Evolutionary conservation across 2,888 invertebrate species (phyloP).

Genomic region (Gibbula magus): DNA sequence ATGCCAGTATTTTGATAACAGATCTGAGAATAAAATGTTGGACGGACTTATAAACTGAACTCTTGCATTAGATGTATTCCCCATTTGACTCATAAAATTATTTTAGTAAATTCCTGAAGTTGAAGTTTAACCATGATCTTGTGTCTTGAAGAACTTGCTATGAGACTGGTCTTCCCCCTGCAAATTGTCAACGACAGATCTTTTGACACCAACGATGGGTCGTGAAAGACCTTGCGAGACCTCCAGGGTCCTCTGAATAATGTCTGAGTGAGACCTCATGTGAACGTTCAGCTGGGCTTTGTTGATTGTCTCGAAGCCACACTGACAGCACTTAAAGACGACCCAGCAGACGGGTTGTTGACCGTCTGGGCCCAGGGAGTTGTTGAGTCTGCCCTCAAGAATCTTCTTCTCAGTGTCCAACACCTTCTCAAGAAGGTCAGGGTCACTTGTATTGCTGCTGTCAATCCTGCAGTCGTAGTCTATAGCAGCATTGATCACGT

Average conservation of each 20-base stretch:
- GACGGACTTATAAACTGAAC: neutral
- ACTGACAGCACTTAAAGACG: conserved; percentile 73
- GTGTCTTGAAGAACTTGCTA: neutral
- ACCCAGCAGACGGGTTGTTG: conserved; percentile 64
- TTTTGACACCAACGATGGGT: neutral
- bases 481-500: conserved; percentile 72
- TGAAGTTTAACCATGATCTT: neutral
- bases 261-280: conserved; percentile 71
- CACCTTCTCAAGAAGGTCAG: conserved; percentile 45
- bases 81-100: too few species aligned
- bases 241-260: conserved; percentile 67
- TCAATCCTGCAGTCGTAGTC: conserved; percentile 68
- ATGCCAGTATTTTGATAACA: neutral
- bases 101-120: too few species aligned
- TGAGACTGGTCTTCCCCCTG: neutral
- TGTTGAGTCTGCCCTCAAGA: conserved; percentile 44
- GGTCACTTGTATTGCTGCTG: conserved; percentile 31
- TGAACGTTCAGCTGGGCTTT: conserved; percentile 70
- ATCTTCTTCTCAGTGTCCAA: conserved; percentile 44
- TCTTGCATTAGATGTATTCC: too few species aligned
- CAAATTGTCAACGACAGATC: neutral
- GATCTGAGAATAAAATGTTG: neutral
- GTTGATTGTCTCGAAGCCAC: conserved; percentile 72
- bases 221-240: conserved; percentile 31
- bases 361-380: conserved; percentile 34